phyloP scores from a whole-genome alignment of 2,888 invertebrate genomes.

The Odontothrips loti region DNA sequence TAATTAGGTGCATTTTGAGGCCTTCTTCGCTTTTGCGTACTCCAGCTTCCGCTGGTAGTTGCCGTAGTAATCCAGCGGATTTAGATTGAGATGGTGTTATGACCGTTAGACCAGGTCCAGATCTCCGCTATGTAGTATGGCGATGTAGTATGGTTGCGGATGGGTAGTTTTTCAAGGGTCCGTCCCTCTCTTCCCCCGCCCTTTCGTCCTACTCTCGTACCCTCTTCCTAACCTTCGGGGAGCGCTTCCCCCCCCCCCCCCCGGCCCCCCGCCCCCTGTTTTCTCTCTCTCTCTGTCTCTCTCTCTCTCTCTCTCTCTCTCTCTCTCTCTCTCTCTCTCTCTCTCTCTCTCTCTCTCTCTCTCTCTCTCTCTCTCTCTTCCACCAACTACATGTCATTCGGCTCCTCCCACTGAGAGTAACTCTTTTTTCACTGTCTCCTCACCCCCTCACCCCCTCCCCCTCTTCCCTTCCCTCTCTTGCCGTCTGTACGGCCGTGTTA shows the following conservation, averaged over 20 bases:
- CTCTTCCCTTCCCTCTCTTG: neutral
- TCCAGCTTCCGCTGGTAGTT: too few relatives aligned
- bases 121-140: too few relatives aligned
- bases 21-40: too few relatives aligned
- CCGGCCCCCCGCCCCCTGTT: too few relatives aligned
- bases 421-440: neutral
- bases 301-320: slow-evolving; percentile 14
- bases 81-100: too few relatives aligned
- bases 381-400: neutral
- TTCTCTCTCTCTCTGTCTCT: neutral
- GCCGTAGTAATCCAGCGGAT: too few relatives aligned
- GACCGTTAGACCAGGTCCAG: too few relatives aligned
- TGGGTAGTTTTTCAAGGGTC: too few relatives aligned
- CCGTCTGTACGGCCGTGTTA: slow-evolving; percentile 20
- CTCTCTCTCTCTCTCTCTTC: slow-evolving; percentile 17
- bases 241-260: too few relatives aligned
- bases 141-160: too few relatives aligned
- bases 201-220: neutral
- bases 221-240: neutral
- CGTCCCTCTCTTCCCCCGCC: neutral
- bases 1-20: too few relatives aligned
- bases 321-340: neutral
- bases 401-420: neutral
- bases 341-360: slow-evolving; percentile 21
- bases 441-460: neutral